Conservation (phyloP, 1,140 invertebrate genomes). For the Platyscapa corneri region DNA sequence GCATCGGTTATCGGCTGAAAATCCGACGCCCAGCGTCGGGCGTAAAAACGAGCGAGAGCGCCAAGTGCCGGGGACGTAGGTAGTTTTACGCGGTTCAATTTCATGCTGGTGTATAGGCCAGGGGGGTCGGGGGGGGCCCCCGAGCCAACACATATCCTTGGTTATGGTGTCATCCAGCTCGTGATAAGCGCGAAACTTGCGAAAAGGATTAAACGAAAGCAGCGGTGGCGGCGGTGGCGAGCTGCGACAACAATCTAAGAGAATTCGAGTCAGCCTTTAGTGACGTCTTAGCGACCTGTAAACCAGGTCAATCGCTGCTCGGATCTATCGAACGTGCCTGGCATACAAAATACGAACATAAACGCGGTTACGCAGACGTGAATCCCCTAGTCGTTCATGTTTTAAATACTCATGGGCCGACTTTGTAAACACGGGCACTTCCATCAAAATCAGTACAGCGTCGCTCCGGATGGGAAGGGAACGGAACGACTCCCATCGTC, state of each 20-base stretch:
- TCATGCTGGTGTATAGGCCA: too few relatives aligned
- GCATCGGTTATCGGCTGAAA: background rate
- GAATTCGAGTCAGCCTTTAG: slow-evolving; percentile 39
- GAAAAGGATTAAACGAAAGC: background rate
- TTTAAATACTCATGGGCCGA: background rate
- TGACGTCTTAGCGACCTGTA: slow-evolving; percentile 43
- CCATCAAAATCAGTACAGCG: background rate
- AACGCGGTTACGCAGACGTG: background rate
- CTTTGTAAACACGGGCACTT: background rate
- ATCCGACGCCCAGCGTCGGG: background rate
- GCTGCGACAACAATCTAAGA: slow-evolving; percentile 8
- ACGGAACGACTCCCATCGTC: background rate
- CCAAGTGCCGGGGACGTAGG: background rate
- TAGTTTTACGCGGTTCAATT: too few relatives aligned
- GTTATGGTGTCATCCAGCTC: background rate
- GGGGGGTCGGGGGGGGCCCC: too few relatives aligned
- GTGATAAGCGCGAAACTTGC: background rate
- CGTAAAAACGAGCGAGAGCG: background rate
- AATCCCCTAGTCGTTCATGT: background rate
- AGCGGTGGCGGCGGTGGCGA: background rate
- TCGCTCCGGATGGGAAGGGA: too few relatives aligned
- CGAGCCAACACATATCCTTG: too few relatives aligned
- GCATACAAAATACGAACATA: slow-evolving; percentile 39
- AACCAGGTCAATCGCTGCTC: slow-evolving; percentile 52
- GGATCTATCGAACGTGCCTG: slow-evolving; percentile 49